phyloP scores from a whole-genome alignment of 1,140 invertebrate species.

The Lepidostoma basale region DNA sequence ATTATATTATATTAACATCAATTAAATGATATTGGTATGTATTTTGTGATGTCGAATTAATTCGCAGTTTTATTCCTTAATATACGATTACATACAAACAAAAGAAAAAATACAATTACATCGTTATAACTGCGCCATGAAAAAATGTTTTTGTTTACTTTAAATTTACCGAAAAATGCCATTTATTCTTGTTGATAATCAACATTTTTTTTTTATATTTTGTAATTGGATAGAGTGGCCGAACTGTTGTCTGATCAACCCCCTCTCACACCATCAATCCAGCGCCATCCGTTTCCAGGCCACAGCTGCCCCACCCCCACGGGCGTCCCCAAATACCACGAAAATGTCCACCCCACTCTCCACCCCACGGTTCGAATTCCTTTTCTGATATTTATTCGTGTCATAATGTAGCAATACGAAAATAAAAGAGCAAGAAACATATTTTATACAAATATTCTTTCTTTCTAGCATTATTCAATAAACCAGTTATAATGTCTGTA shows the following conservation, averaged over 20 bases:
- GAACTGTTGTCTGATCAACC: not conserved
- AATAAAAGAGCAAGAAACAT: conserved; percentile 14
- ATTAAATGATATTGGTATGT: no score
- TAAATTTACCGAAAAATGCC: no score
- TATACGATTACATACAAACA: no score
- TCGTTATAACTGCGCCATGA: no score
- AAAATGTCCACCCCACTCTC: not conserved
- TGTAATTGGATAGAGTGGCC: conserved; percentile 18
- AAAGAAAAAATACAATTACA: no score
- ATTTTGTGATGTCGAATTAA: no score
- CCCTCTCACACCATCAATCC: not conserved
- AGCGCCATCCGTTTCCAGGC: not conserved
- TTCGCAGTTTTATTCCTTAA: no score
- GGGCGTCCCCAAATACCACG: not conserved
- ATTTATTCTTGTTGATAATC: no score
- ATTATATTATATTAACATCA: no score
- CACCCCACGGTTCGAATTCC: conserved; percentile 1
- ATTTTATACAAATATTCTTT: not conserved
- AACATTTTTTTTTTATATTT: no score
- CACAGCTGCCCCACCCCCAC: not conserved
- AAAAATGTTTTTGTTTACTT: no score
- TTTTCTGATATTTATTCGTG: conserved; percentile 13
- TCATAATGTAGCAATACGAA: conserved; percentile 13
- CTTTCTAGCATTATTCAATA: not conserved
- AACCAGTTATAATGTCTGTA: not conserved